A percentile compares a stretch with the other conserved stretches of the same genome.
phyloP scores from a whole-genome alignment of 2,888 invertebrate genomes.

The Leptinotarsa haldemani region DNA sequence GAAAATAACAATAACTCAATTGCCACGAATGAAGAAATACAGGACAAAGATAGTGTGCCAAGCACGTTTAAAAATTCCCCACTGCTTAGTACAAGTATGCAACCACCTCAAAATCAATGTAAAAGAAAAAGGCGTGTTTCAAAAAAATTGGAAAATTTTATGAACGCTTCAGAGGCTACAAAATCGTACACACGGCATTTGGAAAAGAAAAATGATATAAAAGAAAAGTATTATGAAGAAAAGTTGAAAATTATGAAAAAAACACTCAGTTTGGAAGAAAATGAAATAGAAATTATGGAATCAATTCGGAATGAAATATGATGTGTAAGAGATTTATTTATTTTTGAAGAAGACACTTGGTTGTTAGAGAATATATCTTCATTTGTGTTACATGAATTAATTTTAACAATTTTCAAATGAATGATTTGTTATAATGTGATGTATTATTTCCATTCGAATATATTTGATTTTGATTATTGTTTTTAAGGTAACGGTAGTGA shows the following conservation, averaged over 20 bases:
- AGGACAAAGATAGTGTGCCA: too few species aligned
- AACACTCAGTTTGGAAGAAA: neutral
- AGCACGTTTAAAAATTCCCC: too few species aligned
- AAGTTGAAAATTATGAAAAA: neutral
- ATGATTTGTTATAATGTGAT: too few species aligned
- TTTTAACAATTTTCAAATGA: neutral
- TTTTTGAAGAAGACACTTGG: neutral
- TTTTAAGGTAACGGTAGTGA: too few species aligned
- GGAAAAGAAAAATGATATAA: neutral
- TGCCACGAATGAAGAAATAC: too few species aligned
- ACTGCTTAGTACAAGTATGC: too few species aligned
- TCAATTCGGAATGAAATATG: neutral
- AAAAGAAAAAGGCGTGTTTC: too few species aligned
- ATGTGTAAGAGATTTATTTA: neutral
- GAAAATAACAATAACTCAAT: too few species aligned
- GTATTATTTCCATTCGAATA: too few species aligned
- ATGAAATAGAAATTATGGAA: neutral
- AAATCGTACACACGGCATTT: neutral
- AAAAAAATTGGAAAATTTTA: neutral
- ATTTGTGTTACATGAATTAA: neutral
- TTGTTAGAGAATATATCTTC: conserved; percentile 13
- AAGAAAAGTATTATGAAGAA: neutral
- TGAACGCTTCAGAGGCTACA: neutral
- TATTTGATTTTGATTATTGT: neutral
- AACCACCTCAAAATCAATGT: too few species aligned